A percentile compares a stretch with the other conserved stretches of the same genome.
These are phyloP conservation scores for Micromussa lordhowensis DNA, from an alignment of 92 coral and sea anemone species.

Conservation along the genomic window DNA sequence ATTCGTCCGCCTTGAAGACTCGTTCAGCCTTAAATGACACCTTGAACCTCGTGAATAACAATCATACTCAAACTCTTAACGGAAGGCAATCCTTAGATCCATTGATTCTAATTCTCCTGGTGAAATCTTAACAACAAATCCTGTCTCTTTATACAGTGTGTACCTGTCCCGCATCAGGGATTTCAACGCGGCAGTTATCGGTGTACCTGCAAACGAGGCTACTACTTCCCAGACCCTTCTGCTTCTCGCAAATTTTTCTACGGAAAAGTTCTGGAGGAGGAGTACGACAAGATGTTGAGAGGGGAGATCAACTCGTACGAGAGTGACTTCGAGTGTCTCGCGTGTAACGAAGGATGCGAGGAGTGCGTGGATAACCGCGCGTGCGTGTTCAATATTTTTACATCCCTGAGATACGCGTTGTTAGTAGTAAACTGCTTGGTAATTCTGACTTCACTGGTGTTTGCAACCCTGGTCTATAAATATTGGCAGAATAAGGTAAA, in stretches of 20 bases:
- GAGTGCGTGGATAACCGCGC: conserved; percentile 80
- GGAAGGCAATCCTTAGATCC: neutral
- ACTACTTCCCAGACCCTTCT: conserved; percentile 69
- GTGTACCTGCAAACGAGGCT: conserved; percentile 88
- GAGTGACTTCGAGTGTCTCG: conserved; percentile 71
- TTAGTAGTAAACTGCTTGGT: neutral
- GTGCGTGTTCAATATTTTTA: conserved; percentile 59
- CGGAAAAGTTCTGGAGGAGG: conserved; percentile 77
- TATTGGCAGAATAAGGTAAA: conserved; percentile 8
- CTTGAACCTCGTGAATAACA: no score
- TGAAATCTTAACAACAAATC: neutral
- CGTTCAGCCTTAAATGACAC: no score
- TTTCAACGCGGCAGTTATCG: conserved; percentile 91
- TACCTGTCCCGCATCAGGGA: conserved; percentile 78
- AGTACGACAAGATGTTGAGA: conserved; percentile 62
- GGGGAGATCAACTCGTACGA: conserved; percentile 51
- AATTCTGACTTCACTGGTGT: neutral
- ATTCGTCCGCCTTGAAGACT: no score
- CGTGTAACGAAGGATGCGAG: conserved; percentile 87
- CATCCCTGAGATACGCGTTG: neutral
- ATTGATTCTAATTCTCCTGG: neutral
- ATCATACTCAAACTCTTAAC: no score
- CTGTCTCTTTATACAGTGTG: conserved; percentile 73
- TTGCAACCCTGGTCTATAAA: neutral
- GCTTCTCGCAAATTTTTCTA: conserved; percentile 63